Base-by-base conservation (phyloP, 2,888 invertebrate genomes). In the Tuta absoluta region DNA sequence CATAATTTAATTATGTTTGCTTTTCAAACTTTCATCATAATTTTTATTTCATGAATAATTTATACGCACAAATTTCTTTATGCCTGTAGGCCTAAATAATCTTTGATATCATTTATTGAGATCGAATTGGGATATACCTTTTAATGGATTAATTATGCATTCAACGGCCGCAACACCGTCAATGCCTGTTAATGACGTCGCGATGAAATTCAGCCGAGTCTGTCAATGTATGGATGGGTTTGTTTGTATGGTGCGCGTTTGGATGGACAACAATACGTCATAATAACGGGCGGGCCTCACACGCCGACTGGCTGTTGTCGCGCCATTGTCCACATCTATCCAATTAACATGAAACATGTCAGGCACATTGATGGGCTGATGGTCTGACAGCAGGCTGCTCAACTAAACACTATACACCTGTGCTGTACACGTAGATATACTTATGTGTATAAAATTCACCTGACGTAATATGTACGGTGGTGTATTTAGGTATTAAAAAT, bases 321-420 rank as follows among this genome's bases (percentile, higher is more conserved):
- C 72, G 75, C 81, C 76, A 85, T 86, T 87, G 87, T 88, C 80
- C 84, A 77, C 72, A 73, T 77, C 82, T 80, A 87, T 85, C 87
- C 88, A 89, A 88, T 89, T 88, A 88, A 85, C 85, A 85, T 82
- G 85, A 78, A 82, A 87, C 87, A 86, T 83, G 87, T 87, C 84
- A 84, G 82, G 81, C 86, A 81, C 76, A 78, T 84, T 84, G 84
- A 85, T 85, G 81, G 74, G 76, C 77, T 59, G 41, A 19, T 21
- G 64, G 65, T 62, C 23, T 60, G 60, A 64, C 56, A 23, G 65
- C 7, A n/a, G 28, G 56, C 56, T 56, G 33, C 56, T 17, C 24
- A 19, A 56, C 56, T 33, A n/a, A 28, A 56, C 33, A 33, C 10
- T 28, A 5, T n/a, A 33, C 8, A 4, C 10, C n/a, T n/a, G n/a